Evolutionary conservation across 2,888 invertebrate genomes (phyloP), one percentile per base, ranked within the genome.

Genomic region (Litoditis marina): DNA sequence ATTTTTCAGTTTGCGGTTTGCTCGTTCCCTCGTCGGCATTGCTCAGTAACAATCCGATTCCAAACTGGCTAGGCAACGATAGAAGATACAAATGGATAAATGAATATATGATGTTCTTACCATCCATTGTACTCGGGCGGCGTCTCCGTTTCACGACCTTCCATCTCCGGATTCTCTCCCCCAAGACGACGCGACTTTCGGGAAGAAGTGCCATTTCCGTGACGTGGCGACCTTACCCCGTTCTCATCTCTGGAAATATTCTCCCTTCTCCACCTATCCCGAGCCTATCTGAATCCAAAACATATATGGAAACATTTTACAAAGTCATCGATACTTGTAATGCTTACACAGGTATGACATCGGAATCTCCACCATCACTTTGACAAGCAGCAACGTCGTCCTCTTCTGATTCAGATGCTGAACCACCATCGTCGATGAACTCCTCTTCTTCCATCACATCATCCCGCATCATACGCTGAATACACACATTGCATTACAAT

Each of bases 61-160:
- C n/a, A n/a, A n/a, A n/a, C n/a, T n/a, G n/a, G n/a, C n/a, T n/a
- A n/a, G n/a, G n/a, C n/a, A n/a, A n/a, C n/a, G n/a, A n/a, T n/a
- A n/a, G n/a, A n/a, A n/a, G n/a, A n/a, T n/a, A n/a, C n/a, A n/a
- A n/a, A n/a, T n/a, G n/a, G n/a, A n/a, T n/a, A n/a, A n/a, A 28
- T 47, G 19, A 52, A n/a, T n/a, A 8, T 39, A 13, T 11, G 1
- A 19, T 7, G 22, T 11, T 16, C 50, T 36, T 19, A 31, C 73
- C 73, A 81, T 50, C 73, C 78, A 25, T 60, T 64, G 49, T 74
- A 72, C 53, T 78, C 78, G n/a, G 67, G 68, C 4, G 76, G 77
- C 2, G 75, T 74, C 34, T 73, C 70, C 3, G 60, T 56, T 16
- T 73, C 72, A 11, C 67, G 31, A 16, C 59, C 59, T 22, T 63